Evolutionary conservation across 2,888 invertebrate genomes (phyloP).

Genomic region (Callimorpha dominula): DNA sequence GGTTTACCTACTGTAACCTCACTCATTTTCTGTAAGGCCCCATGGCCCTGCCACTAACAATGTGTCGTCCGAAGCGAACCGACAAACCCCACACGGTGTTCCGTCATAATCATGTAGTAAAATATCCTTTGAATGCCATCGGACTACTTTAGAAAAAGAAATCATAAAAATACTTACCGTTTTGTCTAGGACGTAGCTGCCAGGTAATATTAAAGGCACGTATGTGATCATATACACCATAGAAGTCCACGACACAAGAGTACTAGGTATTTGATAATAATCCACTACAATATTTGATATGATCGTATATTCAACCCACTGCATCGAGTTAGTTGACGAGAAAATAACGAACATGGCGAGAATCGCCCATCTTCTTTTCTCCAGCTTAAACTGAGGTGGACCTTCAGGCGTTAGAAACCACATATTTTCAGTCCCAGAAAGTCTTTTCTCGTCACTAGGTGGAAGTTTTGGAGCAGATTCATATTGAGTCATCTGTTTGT

Average conservation of each 20-base stretch:
- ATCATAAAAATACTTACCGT: constrained; percentile 89
- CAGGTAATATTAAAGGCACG: constrained; percentile 98
- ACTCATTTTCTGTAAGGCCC: no score
- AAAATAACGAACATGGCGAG: constrained; percentile 93
- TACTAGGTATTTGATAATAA: constrained; percentile 90
- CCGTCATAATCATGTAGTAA: no score
- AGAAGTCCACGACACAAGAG: constrained; percentile 97
- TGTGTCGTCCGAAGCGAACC: no score
- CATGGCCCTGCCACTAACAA: no score
- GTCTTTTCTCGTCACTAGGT: constrained; percentile 25
- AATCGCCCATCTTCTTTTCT: constrained; percentile 92
- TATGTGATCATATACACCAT: constrained; percentile 99
- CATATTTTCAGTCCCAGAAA: constrained; percentile 64
- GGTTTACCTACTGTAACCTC: no score
- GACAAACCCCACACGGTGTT: no score
- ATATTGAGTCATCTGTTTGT: constrained; percentile 37
- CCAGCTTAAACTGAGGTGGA: constrained; percentile 85
- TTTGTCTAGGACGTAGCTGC: constrained; percentile 97
- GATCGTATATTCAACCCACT: constrained; percentile 98
- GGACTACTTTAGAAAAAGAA: neutral
- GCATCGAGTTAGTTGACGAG: constrained; percentile 96
- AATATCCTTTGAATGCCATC: neutral
- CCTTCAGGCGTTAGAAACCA: constrained; percentile 61
- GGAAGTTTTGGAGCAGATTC: constrained; percentile 1
- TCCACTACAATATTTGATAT: constrained; percentile 92